Conservation (phyloP, 2,797 vertebrate genomes). For the Phrynocephalus vlangalii region DNA sequence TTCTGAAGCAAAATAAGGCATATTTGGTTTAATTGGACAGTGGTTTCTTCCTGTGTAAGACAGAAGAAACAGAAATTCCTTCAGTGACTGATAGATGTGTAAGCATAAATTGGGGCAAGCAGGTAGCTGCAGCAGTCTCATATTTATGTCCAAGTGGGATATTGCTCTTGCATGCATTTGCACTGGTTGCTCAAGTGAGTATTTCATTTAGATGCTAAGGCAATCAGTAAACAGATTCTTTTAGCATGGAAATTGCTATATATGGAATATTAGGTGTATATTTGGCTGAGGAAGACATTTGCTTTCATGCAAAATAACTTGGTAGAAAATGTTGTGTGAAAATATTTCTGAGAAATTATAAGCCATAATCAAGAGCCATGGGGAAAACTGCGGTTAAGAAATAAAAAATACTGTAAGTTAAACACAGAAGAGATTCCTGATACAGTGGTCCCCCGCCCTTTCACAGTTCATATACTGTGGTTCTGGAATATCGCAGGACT, state of each 20-base stretch:
- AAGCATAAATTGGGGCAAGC: constrained; percentile 25
- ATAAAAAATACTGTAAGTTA: background rate
- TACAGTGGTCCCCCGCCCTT: background rate
- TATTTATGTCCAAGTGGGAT: background rate
- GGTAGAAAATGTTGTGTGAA: background rate
- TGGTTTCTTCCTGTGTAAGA: constrained; percentile 1
- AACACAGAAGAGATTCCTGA: background rate
- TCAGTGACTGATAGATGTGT: constrained; percentile 18
- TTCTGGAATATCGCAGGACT: no score
- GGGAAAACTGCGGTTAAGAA: background rate
- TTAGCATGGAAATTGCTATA: background rate
- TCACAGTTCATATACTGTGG: no score
- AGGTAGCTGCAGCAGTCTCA: rapidly evolving
- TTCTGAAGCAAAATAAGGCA: constrained; percentile 20
- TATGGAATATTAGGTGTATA: rapidly evolving
- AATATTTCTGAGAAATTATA: no score
- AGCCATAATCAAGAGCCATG: no score
- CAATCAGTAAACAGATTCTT: rapidly evolving
- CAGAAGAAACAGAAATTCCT: constrained; percentile 18
- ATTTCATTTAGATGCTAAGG: constrained; percentile 17
- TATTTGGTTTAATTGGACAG: constrained; percentile 20
- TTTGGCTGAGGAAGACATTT: constrained; percentile 3
- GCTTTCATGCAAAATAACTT: background rate
- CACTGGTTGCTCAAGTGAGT: background rate
- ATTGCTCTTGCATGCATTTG: background rate